Evolutionary conservation across 2,888 invertebrate genomes (phyloP), one percentile per base, ranked within the genome.

Genomic region (Zonitis immaculata): DNA sequence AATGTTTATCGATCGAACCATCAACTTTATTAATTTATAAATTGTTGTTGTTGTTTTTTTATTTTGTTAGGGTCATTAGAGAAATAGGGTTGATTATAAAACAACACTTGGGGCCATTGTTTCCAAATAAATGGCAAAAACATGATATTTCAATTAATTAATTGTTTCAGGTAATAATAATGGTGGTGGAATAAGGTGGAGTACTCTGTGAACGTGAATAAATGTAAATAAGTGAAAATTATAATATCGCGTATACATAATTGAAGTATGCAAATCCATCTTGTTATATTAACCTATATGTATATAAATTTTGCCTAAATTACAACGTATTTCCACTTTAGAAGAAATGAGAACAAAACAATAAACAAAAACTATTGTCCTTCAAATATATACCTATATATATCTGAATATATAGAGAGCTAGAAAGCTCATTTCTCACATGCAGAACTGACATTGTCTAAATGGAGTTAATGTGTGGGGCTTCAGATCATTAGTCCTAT

Each of bases 81-180:
- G n/a, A n/a, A 1, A 16, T 9, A 9, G 18, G 39, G 20, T 39
- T 39, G 20, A 39, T 39, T 20, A 39, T 20, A 35, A 16, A 16
- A 35, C 35, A 39, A 39, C 11, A 16, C 3, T 22, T 4, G 22
- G 3, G 16, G 14, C 16, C 9, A 16, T 35, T 14, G 35, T 39
- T 39, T 4, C 11, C 18, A 39, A 39, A 20, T 11, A 39, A 39
- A 18, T n/a, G 20, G n/a, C 6, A 39, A 39, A 39, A 39, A 39
- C 39, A 39, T 20, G 39, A 39, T 20, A 39, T 39, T 39, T 39
- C 39, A 39, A 39, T 39, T 39, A 39, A 39, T 39, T 39, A 39
- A 39, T 39, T 39, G 20, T n/a, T 20, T 39, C n/a, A 39, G 39
- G 20, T 39, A 18, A 20, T 20, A 11, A 22, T 3, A 5, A n/a